phyloP scores from a whole-genome alignment of 2,888 invertebrate genomes.

The Cheilosia variabilis region DNA sequence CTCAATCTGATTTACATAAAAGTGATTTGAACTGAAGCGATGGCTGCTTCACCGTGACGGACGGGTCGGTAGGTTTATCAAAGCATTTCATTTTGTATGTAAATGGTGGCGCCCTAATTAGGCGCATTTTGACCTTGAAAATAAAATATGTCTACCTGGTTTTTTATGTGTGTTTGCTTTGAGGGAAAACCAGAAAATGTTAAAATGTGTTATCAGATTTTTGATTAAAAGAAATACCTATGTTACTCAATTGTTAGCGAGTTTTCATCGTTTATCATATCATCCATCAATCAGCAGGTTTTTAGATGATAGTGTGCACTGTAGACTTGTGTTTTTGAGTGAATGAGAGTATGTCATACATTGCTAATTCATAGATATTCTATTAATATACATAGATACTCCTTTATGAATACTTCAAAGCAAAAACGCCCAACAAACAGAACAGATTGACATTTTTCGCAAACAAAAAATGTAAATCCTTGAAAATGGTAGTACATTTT shows the following conservation, averaged over 20 bases:
- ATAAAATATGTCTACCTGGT: background rate
- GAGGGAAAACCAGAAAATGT: background rate
- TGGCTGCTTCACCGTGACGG: constrained; percentile 35
- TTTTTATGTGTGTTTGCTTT: background rate
- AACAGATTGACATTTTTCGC: too few species aligned
- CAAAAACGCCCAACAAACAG: too few species aligned
- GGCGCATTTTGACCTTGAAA: constrained; percentile 22
- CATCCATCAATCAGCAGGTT: too few species aligned
- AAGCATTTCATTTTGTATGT: constrained; percentile 21
- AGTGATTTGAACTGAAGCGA: constrained; percentile 37
- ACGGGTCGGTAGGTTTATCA: constrained; percentile 12
- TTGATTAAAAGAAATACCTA: background rate
- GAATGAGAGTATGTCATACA: too few species aligned
- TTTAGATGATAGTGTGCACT: too few species aligned
- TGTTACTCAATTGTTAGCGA: background rate
- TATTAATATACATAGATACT: too few species aligned
- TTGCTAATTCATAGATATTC: too few species aligned
- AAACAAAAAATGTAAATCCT: too few species aligned
- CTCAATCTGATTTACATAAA: constrained; percentile 49
- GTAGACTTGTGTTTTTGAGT: too few species aligned
- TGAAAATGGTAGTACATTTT: too few species aligned
- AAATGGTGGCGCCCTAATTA: constrained; percentile 35
- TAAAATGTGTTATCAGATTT: background rate
- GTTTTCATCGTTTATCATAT: background rate
- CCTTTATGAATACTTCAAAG: too few species aligned